Conservation (phyloP, 2,797 vertebrate genomes). For the Melanotaenia nigrans region DNA sequence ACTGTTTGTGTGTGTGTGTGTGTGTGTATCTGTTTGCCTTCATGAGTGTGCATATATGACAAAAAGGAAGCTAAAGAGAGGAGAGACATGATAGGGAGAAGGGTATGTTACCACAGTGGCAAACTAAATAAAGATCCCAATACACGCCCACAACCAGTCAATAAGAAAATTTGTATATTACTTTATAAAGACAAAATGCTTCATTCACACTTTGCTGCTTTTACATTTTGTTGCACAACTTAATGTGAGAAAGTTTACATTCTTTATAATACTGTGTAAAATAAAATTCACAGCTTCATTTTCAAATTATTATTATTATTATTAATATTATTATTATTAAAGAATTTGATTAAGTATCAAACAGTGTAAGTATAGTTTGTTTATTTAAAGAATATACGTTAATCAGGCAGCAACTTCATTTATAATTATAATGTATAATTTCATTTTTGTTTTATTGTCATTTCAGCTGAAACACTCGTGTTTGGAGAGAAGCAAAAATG, state of each 20-base stretch:
- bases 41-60: constrained; percentile 59
- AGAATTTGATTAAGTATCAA: too few relatives aligned
- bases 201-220: constrained; percentile 26
- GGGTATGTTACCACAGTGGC: constrained; percentile 57
- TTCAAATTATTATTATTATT: too few relatives aligned
- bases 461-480: too few relatives aligned
- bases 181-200: constrained; percentile 61
- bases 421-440: too few relatives aligned
- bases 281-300: too few relatives aligned
- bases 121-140: constrained; percentile 52
- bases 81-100: constrained; percentile 46
- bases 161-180: constrained; percentile 51
- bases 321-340: too few relatives aligned
- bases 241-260: neutral
- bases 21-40: constrained; percentile 29
- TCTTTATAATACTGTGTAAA: neutral
- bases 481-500: too few relatives aligned
- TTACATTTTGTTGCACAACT: neutral
- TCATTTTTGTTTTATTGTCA: too few relatives aligned
- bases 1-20: constrained; percentile 70
- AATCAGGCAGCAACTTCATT: too few relatives aligned
- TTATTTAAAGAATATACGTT: too few relatives aligned
- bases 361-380: too few relatives aligned
- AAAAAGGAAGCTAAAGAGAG: constrained; percentile 20
- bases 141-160: constrained; percentile 23